Conservation (phyloP, 2,888 invertebrate species). For the Hirtodrosophila confusa region DNA sequence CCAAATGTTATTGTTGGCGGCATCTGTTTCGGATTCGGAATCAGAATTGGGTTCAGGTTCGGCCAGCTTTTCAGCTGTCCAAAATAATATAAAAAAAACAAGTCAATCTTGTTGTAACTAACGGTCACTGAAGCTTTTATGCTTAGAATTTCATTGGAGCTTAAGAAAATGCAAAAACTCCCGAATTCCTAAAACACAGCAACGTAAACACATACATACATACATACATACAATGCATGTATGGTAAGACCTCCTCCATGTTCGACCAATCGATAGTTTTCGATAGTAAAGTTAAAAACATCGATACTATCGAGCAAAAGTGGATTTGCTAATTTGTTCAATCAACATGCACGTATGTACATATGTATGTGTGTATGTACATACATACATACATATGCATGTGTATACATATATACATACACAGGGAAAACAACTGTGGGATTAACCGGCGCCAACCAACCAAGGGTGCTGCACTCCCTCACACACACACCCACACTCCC, state of each 20-base stretch:
- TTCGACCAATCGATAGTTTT: too few species aligned
- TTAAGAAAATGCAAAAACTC: neutral
- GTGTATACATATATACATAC: too few species aligned
- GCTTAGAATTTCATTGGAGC: neutral
- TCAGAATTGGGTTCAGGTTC: conserved; percentile 27
- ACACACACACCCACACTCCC: conserved; percentile 1
- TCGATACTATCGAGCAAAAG: too few species aligned
- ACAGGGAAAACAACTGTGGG: too few species aligned
- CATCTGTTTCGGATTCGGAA: conserved; percentile 8
- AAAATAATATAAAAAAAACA: conserved; percentile 18
- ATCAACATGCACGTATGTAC: too few species aligned
- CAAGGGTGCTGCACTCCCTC: conserved; percentile 44
- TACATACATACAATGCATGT: conserved; percentile 1
- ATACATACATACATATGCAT: neutral
- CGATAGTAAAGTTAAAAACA: too few species aligned
- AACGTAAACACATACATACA: conserved; percentile 4
- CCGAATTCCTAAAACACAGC: neutral
- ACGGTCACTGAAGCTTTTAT: conserved; percentile 20
- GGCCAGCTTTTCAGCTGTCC: conserved; percentile 39
- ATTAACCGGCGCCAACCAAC: conserved; percentile 35
- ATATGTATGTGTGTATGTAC: too few species aligned
- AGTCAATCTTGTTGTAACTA: conserved; percentile 39
- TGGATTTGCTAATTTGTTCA: too few species aligned
- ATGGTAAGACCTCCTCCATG: too few species aligned
- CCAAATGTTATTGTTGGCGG: conserved; percentile 27